Evolutionary conservation across 2,888 invertebrate genomes (phyloP).

Genomic region (Phragmatobia fuliginosa): DNA sequence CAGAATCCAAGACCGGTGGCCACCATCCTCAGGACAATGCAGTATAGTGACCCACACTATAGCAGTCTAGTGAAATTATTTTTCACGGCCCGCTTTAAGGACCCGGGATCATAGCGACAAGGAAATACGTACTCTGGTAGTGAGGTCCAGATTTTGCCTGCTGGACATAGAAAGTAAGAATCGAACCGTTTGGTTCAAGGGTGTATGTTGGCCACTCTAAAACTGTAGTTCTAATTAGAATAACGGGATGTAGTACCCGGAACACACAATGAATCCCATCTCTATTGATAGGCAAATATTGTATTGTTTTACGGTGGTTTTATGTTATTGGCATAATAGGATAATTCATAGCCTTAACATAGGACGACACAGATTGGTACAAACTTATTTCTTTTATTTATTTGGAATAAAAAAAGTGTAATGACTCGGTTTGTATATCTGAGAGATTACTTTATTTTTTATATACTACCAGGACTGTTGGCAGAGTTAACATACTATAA

Average conservation of each 20-base stretch:
- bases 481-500: neutral
- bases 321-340: slow-evolving; percentile 60
- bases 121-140: too few species aligned
- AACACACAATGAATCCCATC: slow-evolving; percentile 36
- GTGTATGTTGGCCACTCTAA: too few species aligned
- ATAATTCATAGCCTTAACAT: slow-evolving; percentile 52
- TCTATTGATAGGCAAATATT: slow-evolving; percentile 60
- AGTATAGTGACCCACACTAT: too few species aligned
- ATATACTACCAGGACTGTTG: neutral
- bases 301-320: slow-evolving; percentile 63
- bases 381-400: slow-evolving; percentile 27
- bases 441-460: neutral
- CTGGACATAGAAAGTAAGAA: too few species aligned
- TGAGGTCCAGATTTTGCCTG: too few species aligned
- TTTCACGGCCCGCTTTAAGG: too few species aligned
- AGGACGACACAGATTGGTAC: slow-evolving; percentile 47
- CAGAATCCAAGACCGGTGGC: too few species aligned
- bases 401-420: slow-evolving; percentile 26
- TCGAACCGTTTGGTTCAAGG: too few species aligned
- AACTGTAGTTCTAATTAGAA: neutral
- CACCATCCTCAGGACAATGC: too few species aligned
- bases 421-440: slow-evolving; percentile 8
- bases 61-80: too few species aligned
- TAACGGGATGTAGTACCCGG: slow-evolving; percentile 1
- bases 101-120: too few species aligned